Base-by-base conservation (phyloP, 1,140 invertebrate genomes). In the Atta cephalotes region DNA sequence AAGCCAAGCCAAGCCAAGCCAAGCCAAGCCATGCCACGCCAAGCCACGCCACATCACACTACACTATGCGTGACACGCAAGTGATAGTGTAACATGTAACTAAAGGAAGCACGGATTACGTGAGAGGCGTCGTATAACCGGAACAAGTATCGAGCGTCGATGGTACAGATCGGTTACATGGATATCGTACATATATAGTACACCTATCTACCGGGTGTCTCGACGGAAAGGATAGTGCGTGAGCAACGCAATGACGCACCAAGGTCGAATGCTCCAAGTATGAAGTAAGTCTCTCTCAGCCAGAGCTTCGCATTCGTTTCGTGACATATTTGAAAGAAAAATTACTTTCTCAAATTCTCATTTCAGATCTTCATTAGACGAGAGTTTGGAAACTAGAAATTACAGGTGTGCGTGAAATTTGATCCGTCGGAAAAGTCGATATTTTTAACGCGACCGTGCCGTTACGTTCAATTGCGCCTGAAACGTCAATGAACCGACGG, bases 41-140 rank as follows among this genome's bases (percentile, higher is more conserved):
- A 60, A 1, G n/a, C n/a, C 56, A 60, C 3, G 21, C 18, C 53
- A n/a, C 1, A 18, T 7, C 7, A 58, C 16, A 39, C 10, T 18
- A 77, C 31, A 45, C 45, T 4, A 51, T 14, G 7, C 16, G 14
- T 35, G 7, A 18, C 4, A 18, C 25, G 3, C 10, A 10, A 14
- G 39, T 74, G 25, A 14, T 71, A 28, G 62, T 18, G 28, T 49
- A 80, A 72, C n/a, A 14, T 60, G 14, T 66, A 56, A 80, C 70
- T 51, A 62, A 76, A 84, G 39, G 70, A 84, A 84, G 70, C 39
- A 31, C 25, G 39, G 80, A 45, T 74, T 84, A 84, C 80, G 45
- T 2, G 28, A 31, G 28, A 74, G 18, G 80, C 56, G n/a, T 72
- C n/a, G 18, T 60, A 72, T 49, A 16, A 45, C 56, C 7, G 53